Conservation (phyloP, 2,888 invertebrate species). For the Amiota mariae region DNA sequence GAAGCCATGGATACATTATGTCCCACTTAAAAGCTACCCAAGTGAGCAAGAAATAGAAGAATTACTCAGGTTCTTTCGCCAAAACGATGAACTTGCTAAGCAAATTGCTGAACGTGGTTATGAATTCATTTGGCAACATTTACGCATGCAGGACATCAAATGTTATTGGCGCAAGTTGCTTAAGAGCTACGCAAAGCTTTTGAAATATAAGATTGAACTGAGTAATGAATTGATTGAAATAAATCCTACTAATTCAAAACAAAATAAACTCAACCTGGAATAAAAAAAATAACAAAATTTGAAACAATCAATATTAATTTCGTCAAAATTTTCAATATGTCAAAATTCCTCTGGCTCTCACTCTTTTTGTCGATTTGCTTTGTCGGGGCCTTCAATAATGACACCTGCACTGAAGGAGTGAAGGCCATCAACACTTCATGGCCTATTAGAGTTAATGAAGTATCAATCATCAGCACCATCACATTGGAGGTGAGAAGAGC, state of each 20-base stretch:
- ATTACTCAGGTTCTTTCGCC: constrained; percentile 83
- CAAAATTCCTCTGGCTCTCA: not conserved
- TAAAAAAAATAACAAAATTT: not conserved
- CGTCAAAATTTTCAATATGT: not conserved
- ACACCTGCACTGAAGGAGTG: not conserved
- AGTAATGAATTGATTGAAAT: constrained; percentile 78
- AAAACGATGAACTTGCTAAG: constrained; percentile 82
- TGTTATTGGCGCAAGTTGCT: constrained; percentile 92
- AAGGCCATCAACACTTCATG: not conserved
- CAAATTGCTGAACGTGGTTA: constrained; percentile 89
- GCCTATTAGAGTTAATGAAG: not conserved
- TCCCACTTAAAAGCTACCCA: constrained; percentile 85
- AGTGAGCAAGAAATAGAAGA: constrained; percentile 81
- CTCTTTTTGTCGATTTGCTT: too few species aligned
- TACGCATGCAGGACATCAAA: constrained; percentile 85
- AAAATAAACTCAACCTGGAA: constrained; percentile 6
- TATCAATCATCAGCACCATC: not conserved
- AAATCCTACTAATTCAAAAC: not conserved
- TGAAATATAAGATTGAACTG: constrained; percentile 79
- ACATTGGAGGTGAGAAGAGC: constrained; percentile 10
- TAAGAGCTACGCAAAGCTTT: constrained; percentile 81
- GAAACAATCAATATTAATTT: not conserved
- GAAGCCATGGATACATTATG: constrained; percentile 96
- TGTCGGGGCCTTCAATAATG: too few species aligned
- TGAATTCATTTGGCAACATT: constrained; percentile 86